Evolutionary conservation across 2,113 vertebrate species (phyloP).

Genomic region (Tetraodon nigroviridis): DNA sequence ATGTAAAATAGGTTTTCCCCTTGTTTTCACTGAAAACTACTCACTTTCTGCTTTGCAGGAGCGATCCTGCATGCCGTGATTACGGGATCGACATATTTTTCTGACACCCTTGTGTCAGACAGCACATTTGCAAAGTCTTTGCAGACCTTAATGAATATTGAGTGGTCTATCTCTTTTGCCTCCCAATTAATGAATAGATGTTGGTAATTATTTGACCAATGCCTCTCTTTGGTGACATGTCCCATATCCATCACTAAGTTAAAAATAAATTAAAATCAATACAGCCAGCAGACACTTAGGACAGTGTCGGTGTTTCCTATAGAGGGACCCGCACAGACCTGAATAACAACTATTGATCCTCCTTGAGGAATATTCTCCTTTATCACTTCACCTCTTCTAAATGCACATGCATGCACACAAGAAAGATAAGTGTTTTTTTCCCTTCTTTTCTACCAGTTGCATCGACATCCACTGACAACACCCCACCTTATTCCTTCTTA

Average conservation of each 20-base stretch:
- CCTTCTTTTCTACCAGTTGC: constrained; percentile 38
- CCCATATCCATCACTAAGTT: constrained; percentile 81
- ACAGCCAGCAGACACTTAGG: constrained; percentile 62
- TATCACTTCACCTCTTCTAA: constrained; percentile 65
- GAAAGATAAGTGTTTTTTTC: constrained; percentile 64
- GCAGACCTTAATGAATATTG: constrained; percentile 75
- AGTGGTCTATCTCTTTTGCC: constrained; percentile 72
- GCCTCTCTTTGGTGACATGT: constrained; percentile 69
- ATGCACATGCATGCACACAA: constrained; percentile 35
- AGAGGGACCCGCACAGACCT: constrained; percentile 63
- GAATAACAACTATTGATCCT: constrained; percentile 80
- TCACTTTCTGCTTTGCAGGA: constrained; percentile 27
- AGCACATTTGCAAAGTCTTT: constrained; percentile 70
- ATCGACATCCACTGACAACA: constrained; percentile 51
- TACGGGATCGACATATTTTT: constrained; percentile 63
- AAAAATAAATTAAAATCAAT: constrained; percentile 83
- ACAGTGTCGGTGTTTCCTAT: constrained; percentile 68
- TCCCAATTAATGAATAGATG: constrained; percentile 78
- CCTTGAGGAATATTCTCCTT: constrained; percentile 75
- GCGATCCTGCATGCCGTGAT: constrained; percentile 56
- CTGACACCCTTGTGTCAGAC: constrained; percentile 56
- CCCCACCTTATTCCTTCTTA: constrained; percentile 59
- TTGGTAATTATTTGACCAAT: constrained; percentile 78
- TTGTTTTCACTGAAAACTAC: background rate
- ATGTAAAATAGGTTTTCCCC: no score